phyloP scores from a whole-genome alignment of 2,888 invertebrate genomes.

The Trichacis sp. region DNA sequence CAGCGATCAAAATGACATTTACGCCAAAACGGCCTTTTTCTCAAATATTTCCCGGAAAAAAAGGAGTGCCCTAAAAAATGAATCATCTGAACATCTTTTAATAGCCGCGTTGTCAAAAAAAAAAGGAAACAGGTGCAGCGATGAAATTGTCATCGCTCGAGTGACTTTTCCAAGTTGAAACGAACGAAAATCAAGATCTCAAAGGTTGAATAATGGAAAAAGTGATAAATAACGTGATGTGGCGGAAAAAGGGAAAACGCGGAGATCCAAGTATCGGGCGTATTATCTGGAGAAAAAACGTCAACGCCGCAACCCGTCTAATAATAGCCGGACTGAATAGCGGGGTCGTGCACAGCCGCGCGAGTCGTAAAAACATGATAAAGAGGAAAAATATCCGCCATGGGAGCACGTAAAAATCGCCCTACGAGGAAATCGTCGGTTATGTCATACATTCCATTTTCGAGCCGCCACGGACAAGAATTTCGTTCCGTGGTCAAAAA shows the following conservation, averaged over 20 bases:
- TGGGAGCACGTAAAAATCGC: background rate
- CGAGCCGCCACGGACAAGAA: too few species aligned
- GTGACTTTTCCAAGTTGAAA: too few species aligned
- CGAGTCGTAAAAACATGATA: background rate
- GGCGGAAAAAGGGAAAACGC: background rate
- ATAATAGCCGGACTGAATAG: background rate
- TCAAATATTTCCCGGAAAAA: too few species aligned
- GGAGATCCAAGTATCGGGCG: background rate
- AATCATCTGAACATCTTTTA: background rate
- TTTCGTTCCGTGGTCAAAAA: too few species aligned
- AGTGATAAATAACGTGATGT: background rate
- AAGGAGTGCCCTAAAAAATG: background rate
- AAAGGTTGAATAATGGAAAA: background rate
- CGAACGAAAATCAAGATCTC: too few species aligned
- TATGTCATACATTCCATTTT: background rate
- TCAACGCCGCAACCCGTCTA: background rate
- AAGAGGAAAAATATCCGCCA: background rate
- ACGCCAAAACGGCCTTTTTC: too few species aligned
- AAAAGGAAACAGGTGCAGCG: background rate
- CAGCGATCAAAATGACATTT: too few species aligned
- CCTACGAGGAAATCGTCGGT: background rate
- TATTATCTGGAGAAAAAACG: background rate
- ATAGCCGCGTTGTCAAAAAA: background rate
- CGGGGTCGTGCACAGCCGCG: background rate
- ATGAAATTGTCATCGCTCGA: background rate